These are phyloP conservation scores for Cryptoprocta ferox DNA, from an alignment of 2,797 vertebrate genomes.

Conservation along the genomic window DNA sequence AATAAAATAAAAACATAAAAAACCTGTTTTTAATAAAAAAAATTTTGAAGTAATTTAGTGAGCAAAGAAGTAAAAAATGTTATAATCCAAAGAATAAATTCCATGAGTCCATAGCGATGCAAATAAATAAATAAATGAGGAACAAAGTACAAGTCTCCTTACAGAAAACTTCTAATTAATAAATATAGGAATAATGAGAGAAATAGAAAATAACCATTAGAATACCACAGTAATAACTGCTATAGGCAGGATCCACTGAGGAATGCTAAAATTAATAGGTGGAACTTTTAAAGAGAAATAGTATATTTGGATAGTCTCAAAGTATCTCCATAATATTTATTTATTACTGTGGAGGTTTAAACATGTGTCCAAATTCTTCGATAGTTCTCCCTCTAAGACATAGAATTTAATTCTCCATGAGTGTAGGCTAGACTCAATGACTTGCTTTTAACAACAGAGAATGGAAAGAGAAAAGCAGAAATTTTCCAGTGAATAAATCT, in stretches of 20 bases:
- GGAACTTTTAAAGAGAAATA: not conserved
- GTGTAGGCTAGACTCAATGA: not conserved
- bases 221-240: not conserved
- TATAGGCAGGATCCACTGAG: not conserved
- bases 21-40: too few species aligned
- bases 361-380: not conserved
- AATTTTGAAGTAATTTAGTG: not conserved
- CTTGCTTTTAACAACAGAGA: not conserved
- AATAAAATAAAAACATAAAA: too few species aligned
- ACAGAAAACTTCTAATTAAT: not conserved
- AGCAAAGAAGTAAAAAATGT: not conserved
- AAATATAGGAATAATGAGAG: not conserved
- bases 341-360: not conserved
- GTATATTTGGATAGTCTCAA: not conserved
- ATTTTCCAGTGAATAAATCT: not conserved
- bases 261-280: not conserved
- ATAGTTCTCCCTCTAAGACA: not conserved
- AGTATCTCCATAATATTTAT: not conserved
- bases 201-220: not conserved
- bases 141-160: not conserved
- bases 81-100: conserved; percentile 19
- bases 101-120: not conserved
- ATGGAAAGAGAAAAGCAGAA: not conserved
- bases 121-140: not conserved
- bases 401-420: not conserved